phyloP scores from a whole-genome alignment of 2,113 vertebrate species.

The Melospiza georgiana region DNA sequence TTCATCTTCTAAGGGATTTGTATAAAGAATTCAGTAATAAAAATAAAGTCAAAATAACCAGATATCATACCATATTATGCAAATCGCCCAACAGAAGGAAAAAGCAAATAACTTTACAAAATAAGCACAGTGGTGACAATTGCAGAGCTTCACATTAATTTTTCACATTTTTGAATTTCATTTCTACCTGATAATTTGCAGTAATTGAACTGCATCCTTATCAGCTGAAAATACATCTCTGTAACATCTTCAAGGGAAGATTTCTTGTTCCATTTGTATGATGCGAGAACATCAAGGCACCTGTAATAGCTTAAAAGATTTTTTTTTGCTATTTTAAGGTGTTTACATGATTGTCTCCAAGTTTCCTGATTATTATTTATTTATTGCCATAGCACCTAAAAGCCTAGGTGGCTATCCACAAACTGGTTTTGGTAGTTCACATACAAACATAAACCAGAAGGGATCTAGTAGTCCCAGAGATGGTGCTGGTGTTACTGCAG shows the following conservation, averaged over 20 bases:
- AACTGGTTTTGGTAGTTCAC: background rate
- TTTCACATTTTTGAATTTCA: background rate
- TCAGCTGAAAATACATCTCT: background rate
- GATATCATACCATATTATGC: background rate
- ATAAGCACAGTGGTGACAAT: background rate
- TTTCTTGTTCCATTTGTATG: background rate
- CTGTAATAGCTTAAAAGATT: background rate
- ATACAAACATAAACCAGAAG: background rate
- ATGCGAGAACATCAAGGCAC: background rate
- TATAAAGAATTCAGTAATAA: background rate
- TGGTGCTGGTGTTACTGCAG: background rate
- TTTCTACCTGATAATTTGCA: background rate
- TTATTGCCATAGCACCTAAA: background rate
- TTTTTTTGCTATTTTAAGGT: background rate
- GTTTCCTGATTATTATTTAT: background rate
- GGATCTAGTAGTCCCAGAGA: background rate
- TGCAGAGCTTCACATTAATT: background rate
- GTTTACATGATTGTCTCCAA: background rate
- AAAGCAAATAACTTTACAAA: background rate
- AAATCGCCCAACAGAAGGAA: background rate
- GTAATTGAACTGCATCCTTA: background rate
- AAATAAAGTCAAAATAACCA: slow-evolving; percentile 2
- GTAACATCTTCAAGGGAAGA: background rate
- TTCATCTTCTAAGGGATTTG: background rate
- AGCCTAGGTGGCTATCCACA: background rate